Evolutionary conservation across 1,140 invertebrate genomes (phyloP).

Genomic region (Ceratina australensis): DNA sequence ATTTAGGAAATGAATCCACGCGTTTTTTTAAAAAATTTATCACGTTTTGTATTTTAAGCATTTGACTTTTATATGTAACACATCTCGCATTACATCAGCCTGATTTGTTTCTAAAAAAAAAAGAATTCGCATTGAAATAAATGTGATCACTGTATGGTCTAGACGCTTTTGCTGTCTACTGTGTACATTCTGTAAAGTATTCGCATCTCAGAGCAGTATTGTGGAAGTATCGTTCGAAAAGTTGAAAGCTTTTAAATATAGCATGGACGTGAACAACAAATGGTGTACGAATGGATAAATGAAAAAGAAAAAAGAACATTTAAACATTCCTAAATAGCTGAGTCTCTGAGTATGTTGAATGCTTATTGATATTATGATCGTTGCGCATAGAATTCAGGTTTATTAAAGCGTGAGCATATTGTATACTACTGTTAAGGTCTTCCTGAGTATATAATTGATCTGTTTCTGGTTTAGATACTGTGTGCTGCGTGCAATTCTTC

Average conservation of each 20-base stretch:
- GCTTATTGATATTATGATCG: constrained; percentile 66
- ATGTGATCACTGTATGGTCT: constrained; percentile 63
- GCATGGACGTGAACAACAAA: constrained; percentile 50
- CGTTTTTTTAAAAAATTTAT: constrained; percentile 54
- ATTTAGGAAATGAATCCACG: constrained; percentile 55
- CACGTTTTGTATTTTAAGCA: constrained; percentile 59
- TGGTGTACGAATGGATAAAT: constrained; percentile 53
- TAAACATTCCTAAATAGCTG: constrained; percentile 71
- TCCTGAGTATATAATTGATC: constrained; percentile 70
- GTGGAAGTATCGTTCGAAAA: constrained; percentile 46
- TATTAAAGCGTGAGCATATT: constrained; percentile 68
- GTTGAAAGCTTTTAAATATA: constrained; percentile 64
- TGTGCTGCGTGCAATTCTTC: constrained; percentile 61
- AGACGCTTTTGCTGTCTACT: constrained; percentile 70
- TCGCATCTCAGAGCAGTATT: constrained; percentile 61
- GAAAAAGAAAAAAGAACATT: constrained; percentile 63
- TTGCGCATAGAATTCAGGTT: constrained; percentile 76
- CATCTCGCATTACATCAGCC: constrained; percentile 64
- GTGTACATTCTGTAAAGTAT: constrained; percentile 68
- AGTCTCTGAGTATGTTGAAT: constrained; percentile 68
- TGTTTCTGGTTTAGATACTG: constrained; percentile 62
- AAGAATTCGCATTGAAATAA: constrained; percentile 57
- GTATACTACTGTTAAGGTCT: constrained; percentile 76
- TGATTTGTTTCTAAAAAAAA: constrained; percentile 59
- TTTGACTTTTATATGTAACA: constrained; percentile 59